phyloP scores from a whole-genome alignment of 2,797 vertebrate species.

The Tinamus major region DNA sequence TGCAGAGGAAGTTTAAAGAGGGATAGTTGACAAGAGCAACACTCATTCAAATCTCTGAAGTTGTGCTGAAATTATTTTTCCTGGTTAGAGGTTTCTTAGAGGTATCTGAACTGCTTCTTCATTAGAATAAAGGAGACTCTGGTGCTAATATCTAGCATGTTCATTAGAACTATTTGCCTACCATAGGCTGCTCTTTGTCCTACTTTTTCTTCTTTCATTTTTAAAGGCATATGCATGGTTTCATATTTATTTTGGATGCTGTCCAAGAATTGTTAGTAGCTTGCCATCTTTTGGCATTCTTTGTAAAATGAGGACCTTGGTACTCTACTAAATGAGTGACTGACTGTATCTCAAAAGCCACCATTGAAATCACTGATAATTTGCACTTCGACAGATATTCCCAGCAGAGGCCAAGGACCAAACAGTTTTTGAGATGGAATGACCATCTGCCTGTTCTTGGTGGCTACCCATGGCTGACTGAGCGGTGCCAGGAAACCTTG shows the following conservation, averaged over 20 bases:
- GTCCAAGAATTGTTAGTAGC: slow-evolving; percentile 16
- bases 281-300: slow-evolving; percentile 5
- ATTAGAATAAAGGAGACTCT: background rate
- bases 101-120: background rate
- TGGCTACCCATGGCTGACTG: slow-evolving; percentile 57
- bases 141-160: background rate
- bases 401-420: slow-evolving; percentile 61
- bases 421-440: slow-evolving; percentile 32
- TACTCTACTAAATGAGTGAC: background rate
- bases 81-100: background rate
- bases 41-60: background rate
- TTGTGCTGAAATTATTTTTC: background rate
- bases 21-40: background rate
- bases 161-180: background rate
- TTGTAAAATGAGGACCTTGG: background rate
- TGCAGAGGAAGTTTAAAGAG: background rate
- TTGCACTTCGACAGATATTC: slow-evolving; percentile 54
- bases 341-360: slow-evolving; percentile 15
- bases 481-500: slow-evolving; percentile 57
- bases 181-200: background rate
- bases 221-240: background rate
- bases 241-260: background rate
- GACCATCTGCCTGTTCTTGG: slow-evolving; percentile 73
- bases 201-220: background rate
- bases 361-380: slow-evolving; percentile 11